Percentiles rank a stretch among this genome's conserved stretches.
Evolutionary conservation across 2,797 vertebrate genomes (phyloP).

Genomic region (Poecilia picta): DNA sequence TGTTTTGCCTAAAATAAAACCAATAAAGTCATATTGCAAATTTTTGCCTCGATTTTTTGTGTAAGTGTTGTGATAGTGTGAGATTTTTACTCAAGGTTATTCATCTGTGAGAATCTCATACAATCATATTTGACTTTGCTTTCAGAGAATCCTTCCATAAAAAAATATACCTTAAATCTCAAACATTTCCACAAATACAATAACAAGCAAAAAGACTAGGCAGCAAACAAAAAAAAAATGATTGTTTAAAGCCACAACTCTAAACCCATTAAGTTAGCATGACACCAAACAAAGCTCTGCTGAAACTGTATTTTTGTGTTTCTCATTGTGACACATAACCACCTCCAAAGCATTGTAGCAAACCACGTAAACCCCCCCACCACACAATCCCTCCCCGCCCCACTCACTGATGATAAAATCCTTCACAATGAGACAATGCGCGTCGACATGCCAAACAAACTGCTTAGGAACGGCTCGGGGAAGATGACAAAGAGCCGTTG

Average conservation of each 20-base stretch:
- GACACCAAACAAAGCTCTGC: background rate
- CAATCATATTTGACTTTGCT: background rate
- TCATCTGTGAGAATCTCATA: background rate
- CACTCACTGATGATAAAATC: background rate
- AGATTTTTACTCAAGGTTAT: background rate
- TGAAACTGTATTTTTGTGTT: background rate
- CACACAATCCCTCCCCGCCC: background rate
- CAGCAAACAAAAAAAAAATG: background rate
- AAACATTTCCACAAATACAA: background rate
- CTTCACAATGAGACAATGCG: constrained; percentile 4
- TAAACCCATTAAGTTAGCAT: background rate
- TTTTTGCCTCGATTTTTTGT: background rate
- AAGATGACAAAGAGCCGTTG: constrained; percentile 6
- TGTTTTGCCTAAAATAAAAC: background rate
- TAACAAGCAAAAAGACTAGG: background rate
- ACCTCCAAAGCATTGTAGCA: background rate
- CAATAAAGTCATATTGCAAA: background rate
- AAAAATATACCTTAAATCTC: background rate
- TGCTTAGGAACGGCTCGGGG: constrained; percentile 4
- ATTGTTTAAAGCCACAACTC: background rate
- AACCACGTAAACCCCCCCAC: background rate
- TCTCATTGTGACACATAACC: background rate
- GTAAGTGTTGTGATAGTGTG: background rate
- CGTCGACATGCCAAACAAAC: constrained; percentile 6
- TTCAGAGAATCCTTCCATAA: background rate